Conservation (phyloP, 2,797 vertebrate species). For the Okamejei kenojei region DNA sequence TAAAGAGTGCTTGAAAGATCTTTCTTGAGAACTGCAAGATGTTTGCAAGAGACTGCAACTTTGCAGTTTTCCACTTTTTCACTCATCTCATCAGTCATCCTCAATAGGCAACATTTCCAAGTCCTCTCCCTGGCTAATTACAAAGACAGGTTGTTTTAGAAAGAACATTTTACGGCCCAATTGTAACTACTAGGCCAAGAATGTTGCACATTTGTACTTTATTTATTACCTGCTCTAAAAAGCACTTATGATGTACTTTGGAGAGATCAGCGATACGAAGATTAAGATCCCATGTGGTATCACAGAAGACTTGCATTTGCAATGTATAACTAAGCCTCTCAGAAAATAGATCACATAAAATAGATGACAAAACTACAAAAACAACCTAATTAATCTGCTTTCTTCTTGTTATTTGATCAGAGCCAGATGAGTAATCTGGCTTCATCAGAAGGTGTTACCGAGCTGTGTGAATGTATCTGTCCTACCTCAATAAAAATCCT, state of each 20-base stretch:
- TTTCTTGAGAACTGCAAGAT: background rate
- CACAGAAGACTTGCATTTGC: background rate
- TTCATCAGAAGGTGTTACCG: background rate
- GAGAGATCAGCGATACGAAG: background rate
- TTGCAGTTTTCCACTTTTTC: background rate
- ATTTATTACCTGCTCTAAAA: background rate
- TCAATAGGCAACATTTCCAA: background rate
- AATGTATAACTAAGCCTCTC: background rate
- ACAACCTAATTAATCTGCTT: background rate
- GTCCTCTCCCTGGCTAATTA: background rate
- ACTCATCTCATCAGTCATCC: background rate
- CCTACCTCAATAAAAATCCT: background rate
- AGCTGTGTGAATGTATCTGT: background rate
- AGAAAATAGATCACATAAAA: background rate
- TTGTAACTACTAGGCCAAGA: background rate
- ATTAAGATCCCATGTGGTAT: background rate
- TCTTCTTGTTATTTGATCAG: background rate
- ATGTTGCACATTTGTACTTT: background rate
- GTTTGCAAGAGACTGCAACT: background rate
- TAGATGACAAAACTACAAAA: background rate
- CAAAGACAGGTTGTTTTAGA: background rate
- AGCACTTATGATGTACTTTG: background rate
- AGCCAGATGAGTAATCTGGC: background rate
- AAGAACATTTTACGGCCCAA: background rate
- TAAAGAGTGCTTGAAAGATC: background rate